Conservation (phyloP, 2,797 vertebrate genomes). For the Lycodopsis pacificus region DNA sequence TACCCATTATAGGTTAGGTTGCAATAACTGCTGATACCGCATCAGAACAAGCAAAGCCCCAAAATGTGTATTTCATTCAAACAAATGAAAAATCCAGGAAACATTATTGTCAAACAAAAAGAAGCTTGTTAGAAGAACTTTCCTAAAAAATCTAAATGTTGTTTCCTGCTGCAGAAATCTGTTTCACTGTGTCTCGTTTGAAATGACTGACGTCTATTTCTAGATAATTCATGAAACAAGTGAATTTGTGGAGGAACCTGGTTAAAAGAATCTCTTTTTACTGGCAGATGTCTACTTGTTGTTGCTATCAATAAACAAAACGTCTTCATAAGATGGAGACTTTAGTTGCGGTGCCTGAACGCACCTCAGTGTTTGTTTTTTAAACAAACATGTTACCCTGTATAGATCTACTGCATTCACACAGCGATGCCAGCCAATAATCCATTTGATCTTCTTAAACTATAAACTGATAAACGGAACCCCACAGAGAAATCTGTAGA, state of each 20-base stretch:
- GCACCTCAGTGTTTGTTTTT: background rate
- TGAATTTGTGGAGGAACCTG: background rate
- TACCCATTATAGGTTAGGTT: background rate
- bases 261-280: background rate
- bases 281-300: background rate
- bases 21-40: conserved; percentile 4
- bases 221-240: conserved; percentile 2
- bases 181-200: background rate
- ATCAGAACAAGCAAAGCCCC: background rate
- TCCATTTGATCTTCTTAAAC: background rate
- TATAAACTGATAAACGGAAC: background rate
- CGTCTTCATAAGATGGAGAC: background rate
- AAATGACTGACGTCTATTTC: background rate
- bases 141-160: background rate
- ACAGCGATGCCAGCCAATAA: background rate
- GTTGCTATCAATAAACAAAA: conserved; percentile 10
- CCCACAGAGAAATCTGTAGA: background rate
- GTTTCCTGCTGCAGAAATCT: background rate
- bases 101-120: background rate
- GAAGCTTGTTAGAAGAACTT: background rate
- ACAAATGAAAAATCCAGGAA: conserved; percentile 15
- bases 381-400: background rate
- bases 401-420: background rate
- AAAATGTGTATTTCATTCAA: conserved; percentile 11
- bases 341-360: background rate